Base-by-base conservation (phyloP, 2,888 invertebrate genomes). In the Rhyacophila evoluta region DNA sequence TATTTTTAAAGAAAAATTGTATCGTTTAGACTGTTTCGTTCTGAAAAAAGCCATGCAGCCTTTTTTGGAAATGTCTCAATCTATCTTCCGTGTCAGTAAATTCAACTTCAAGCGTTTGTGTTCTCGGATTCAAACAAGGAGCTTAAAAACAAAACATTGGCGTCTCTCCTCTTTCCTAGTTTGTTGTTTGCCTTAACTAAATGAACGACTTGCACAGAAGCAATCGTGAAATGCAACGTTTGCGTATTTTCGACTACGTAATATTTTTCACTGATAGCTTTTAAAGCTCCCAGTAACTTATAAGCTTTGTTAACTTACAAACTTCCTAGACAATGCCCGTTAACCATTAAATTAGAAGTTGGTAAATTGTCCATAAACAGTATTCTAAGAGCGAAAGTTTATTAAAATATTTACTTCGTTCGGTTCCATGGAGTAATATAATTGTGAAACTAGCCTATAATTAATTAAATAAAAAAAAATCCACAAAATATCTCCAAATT, bases 1-100 rank as follows among this genome's bases (percentile, higher is more conserved):
- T 55, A 19, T 19, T 41, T 41, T 6, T 19, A 55, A 55, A 19
- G 19, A 55, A 6, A 15, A 19, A 19, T 55, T 19, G 5, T 55
- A 55, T 55, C 55, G 25, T 55, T 55, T 55, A 25, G 15, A 19
- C 19, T 55, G 25, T 55, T 10, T 55, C 25, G 55, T 55, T 55
- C 15, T 55, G 55, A 19, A 55, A 33, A 6, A 33, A 41, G 19
- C 19, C 37, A 38, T 25, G 25, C 27, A 27, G 71, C 28, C 38
- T 76, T 71, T 71, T n/a, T 76, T 75, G n/a, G 29, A 76, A 67
- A 76, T 39, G 76, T 76, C 71, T 77, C 77, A 72, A 72, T 72
- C 55, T 28, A 36, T 77, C 72, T 77, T 76, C 39, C 41, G 76
- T 19, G 19, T 55, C 55, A 55, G 55, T 55, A 55, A 55, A 55